Conservation (phyloP, 2,888 invertebrate genomes). For the Lottia scabra region DNA sequence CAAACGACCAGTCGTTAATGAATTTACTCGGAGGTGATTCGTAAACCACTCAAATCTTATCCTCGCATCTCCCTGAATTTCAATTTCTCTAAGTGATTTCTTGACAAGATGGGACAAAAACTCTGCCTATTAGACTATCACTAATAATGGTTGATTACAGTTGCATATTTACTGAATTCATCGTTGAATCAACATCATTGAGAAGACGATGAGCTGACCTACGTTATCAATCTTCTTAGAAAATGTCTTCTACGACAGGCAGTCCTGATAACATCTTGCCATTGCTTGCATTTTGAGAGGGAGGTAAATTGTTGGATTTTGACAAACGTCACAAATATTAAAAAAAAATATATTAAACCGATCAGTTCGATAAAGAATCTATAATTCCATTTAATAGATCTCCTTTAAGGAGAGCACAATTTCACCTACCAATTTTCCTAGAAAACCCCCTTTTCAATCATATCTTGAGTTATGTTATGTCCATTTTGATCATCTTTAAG, state of each 20-base stretch:
- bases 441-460: no score
- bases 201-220: not conserved
- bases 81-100: constrained; percentile 1
- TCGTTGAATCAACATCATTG: not conserved
- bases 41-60: not conserved
- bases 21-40: not conserved
- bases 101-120: constrained; percentile 1
- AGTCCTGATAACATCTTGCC: not conserved
- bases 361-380: no score
- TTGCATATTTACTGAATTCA: not conserved
- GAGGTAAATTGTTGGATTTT: no score
- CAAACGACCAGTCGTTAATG: not conserved
- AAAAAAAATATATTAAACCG: no score
- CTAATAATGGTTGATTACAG: constrained; percentile 4
- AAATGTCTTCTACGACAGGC: not conserved
- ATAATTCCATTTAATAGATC: no score
- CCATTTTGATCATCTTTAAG: no score
- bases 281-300: no score
- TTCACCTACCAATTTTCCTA: no score
- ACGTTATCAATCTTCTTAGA: not conserved
- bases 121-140: not conserved
- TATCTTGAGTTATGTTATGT: no score
- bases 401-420: no score
- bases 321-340: no score
- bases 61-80: not conserved